phyloP scores from a whole-genome alignment of 2,888 invertebrate genomes.

The Rhynchonema sp. region DNA sequence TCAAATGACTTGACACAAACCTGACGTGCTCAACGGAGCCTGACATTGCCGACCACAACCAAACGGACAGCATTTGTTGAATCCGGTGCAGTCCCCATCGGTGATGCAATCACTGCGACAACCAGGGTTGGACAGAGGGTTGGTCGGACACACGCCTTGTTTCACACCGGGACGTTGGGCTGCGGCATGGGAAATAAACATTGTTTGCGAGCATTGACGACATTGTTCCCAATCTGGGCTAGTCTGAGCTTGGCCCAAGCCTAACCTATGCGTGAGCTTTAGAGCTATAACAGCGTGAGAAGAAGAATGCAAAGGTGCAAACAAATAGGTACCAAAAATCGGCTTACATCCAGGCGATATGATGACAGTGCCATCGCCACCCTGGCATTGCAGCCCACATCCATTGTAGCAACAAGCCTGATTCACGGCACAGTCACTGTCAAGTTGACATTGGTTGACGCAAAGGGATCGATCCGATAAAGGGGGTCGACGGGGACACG shows the following conservation, averaged over 20 bases:
- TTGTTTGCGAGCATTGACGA: too few relatives aligned
- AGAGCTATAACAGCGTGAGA: too few relatives aligned
- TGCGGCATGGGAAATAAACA: too few relatives aligned
- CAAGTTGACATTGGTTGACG: neutral
- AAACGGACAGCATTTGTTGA: conserved; percentile 13
- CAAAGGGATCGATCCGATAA: neutral
- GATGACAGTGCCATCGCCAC: neutral
- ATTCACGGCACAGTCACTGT: neutral
- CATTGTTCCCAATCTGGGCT: too few relatives aligned
- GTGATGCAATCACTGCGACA: conserved; percentile 11
- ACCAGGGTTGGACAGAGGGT: conserved; percentile 11
- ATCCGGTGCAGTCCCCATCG: conserved; percentile 13
- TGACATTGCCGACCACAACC: conserved; percentile 14
- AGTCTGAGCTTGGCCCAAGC: too few relatives aligned
- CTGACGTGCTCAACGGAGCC: conserved; percentile 8
- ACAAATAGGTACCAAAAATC: too few relatives aligned
- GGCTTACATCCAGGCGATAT: too few relatives aligned
- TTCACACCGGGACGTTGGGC: too few relatives aligned
- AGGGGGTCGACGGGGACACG: too few relatives aligned
- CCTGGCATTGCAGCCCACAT: neutral
- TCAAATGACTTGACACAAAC: too few relatives aligned
- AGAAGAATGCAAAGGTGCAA: too few relatives aligned
- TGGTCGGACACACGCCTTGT: conserved; percentile 11
- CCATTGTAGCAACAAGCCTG: neutral
- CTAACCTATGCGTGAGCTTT: too few relatives aligned